phyloP scores from a whole-genome alignment of 2,113 vertebrate species.

The Myiozetetes cayanensis region DNA sequence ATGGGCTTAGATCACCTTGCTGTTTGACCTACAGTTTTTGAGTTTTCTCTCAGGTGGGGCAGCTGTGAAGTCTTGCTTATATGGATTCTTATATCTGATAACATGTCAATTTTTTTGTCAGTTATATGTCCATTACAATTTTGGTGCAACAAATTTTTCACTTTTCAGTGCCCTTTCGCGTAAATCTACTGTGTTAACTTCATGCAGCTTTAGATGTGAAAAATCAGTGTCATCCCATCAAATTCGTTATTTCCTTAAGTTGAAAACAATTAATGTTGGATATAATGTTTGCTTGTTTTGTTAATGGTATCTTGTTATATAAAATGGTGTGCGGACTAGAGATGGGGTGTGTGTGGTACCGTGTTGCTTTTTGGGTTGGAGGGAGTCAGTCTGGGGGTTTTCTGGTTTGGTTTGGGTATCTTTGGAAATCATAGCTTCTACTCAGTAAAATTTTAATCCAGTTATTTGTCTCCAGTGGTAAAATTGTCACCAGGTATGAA shows the following conservation, averaged over 20 bases:
- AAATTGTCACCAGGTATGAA: background rate
- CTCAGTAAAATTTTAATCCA: background rate
- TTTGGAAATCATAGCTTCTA: background rate
- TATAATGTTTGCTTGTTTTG: background rate
- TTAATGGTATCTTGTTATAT: background rate
- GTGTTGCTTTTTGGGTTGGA: background rate
- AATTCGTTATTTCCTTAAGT: background rate
- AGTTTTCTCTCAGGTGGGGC: background rate
- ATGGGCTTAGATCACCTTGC: too few species aligned
- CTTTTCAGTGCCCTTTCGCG: background rate
- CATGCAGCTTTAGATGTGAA: background rate
- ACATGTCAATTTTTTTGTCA: background rate
- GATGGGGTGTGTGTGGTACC: fast-evolving
- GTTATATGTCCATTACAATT: background rate
- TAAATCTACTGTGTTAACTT: background rate
- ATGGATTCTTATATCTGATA: background rate
- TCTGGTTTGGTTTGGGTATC: background rate
- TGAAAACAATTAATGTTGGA: background rate
- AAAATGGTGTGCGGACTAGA: background rate
- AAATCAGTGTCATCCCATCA: background rate
- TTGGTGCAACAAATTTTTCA: background rate
- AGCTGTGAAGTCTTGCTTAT: background rate
- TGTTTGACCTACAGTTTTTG: background rate
- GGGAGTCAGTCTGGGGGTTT: background rate
- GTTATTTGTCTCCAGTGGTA: background rate